Evolutionary conservation across 2,888 invertebrate genomes (phyloP), one percentile per base, ranked within the genome.

Genomic region (Dicyrtoma fusca): DNA sequence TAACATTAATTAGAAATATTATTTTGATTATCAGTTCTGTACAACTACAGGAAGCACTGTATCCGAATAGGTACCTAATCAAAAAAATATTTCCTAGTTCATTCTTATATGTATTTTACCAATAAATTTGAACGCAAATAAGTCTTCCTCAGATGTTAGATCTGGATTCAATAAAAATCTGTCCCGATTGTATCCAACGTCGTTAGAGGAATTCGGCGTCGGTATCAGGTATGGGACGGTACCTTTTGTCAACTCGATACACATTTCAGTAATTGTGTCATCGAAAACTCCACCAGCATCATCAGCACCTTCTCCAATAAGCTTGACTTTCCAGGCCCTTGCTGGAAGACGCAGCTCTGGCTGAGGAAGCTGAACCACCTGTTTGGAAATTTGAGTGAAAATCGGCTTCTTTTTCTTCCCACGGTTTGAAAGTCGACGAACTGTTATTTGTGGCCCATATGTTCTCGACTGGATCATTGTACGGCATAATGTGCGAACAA

Each of bases 201-300:
- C 88, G 81, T 87, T 88, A 5, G 85, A 82, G 19, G 87, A 86
- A 81, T 89, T 89, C 0, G 89, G 89, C 1, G 89, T 88, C 0
- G 87, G 87, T 23, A 89, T 85, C 19, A 89, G 83, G 13, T 88
- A 83, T 4, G 88, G 87, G 1, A 89, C 87, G 1, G 84, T 83
- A 1, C 87, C 87, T 42, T 85, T 85, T 47, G 87, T 86, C 42
- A 89, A 85, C 82, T 89, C 89, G 82, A 86, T 85, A 81, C 89
- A 89, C 88, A 89, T 88, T 82, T 89, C 88, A 0, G 89, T 89
- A 55, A 89, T 88, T 2, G 88, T 89, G 81, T 89, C 89, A 82
- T 89, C 89, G 83, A 89, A 89, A 23, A 89, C 89, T 3, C 89
- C 89, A 0, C 89, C 89, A 1, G 89, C 55, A 83, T 89, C 89